phyloP scores from a whole-genome alignment of 2,888 invertebrate species.

The Scrobipalpa costella region DNA sequence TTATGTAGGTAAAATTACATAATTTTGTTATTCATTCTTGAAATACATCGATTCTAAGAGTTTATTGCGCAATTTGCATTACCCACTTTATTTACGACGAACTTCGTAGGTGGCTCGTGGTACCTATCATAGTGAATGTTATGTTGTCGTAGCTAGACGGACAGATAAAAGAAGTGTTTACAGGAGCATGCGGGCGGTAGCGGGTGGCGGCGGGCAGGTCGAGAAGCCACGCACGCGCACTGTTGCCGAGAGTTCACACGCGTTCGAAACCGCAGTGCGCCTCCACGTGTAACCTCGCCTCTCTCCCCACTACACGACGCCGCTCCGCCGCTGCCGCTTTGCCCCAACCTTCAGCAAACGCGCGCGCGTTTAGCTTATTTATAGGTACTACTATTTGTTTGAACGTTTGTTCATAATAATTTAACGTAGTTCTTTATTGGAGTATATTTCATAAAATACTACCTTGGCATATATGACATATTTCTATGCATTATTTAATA shows the following conservation, averaged over 20 bases:
- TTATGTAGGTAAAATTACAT: too few relatives aligned
- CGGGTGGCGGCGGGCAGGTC: conserved; percentile 54
- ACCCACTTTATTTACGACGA: neutral
- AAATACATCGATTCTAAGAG: too few relatives aligned
- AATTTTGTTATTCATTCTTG: too few relatives aligned
- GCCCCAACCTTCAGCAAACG: conserved; percentile 27
- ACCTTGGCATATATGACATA: too few relatives aligned
- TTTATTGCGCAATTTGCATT: too few relatives aligned
- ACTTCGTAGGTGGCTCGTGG: neutral
- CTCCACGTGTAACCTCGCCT: conserved; percentile 71
- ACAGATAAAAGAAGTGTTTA: conserved; percentile 58
- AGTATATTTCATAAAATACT: neutral
- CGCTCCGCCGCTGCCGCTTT: conserved; percentile 18
- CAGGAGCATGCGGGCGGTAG: conserved; percentile 43
- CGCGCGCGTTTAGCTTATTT: neutral
- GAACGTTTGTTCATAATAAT: neutral
- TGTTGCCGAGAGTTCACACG: conserved; percentile 74
- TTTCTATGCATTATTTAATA: too few relatives aligned
- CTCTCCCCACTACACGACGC: conserved; percentile 18
- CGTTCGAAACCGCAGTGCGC: conserved; percentile 79
- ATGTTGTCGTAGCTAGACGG: conserved; percentile 41
- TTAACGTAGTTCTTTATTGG: neutral
- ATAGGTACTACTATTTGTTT: neutral
- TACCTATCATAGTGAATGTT: neutral
- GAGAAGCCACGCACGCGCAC: conserved; percentile 71